Percentiles rank a stretch among this genome's conserved stretches.
Conservation (phyloP, 2,888 invertebrate genomes). For the Tetropium fuscum region DNA sequence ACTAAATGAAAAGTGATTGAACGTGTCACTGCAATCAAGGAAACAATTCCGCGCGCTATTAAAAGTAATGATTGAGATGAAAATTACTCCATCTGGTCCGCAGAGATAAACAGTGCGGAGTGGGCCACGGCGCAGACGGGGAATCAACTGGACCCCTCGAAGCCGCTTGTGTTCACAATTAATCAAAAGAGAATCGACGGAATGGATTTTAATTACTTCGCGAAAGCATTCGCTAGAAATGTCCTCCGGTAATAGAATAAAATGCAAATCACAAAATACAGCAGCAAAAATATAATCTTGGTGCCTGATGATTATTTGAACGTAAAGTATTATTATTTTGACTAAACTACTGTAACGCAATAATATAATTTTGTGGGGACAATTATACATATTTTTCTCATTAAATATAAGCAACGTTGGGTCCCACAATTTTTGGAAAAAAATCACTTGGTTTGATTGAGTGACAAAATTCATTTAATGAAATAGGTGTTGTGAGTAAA, state of each 20-base stretch:
- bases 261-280: too few species aligned
- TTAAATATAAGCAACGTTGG: too few species aligned
- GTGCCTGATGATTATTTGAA: too few species aligned
- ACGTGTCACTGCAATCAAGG: constrained; percentile 67
- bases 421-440: too few species aligned
- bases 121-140: constrained; percentile 53
- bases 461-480: too few species aligned
- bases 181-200: constrained; percentile 67
- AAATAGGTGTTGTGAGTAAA: too few species aligned
- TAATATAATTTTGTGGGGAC: too few species aligned
- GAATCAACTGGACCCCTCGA: constrained; percentile 48
- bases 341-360: too few species aligned
- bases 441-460: too few species aligned
- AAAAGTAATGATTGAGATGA: constrained; percentile 68
- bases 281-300: too few species aligned
- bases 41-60: constrained; percentile 66
- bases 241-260: background rate
- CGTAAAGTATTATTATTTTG: too few species aligned
- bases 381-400: too few species aligned
- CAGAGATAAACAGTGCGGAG: constrained; percentile 63
- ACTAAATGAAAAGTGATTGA: constrained; percentile 67
- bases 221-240: constrained; percentile 43
- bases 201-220: constrained; percentile 65
- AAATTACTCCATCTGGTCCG: constrained; percentile 66
- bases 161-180: constrained; percentile 63